Percentiles rank a stretch among this genome's conserved stretches.
These are phyloP conservation scores for Vireo griseus DNA, from an alignment of 2,797 vertebrate genomes.

Conservation along the genomic window DNA sequence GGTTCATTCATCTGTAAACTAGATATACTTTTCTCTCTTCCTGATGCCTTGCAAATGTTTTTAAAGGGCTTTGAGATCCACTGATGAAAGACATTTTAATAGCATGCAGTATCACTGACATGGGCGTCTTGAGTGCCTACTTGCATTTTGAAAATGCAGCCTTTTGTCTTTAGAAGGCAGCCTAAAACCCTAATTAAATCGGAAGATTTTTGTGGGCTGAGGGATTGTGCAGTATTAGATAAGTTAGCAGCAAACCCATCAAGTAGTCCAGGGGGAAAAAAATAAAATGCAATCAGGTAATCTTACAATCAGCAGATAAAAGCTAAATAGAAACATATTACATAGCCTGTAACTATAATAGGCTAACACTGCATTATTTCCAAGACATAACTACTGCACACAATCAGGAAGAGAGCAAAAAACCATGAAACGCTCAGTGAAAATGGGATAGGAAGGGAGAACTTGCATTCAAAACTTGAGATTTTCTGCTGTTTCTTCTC, in stretches of 20 bases:
- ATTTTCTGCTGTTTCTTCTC: conserved; percentile 26
- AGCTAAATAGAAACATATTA: conserved; percentile 35
- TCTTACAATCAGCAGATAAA: conserved; percentile 39
- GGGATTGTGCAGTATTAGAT: background rate
- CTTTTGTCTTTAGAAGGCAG: background rate
- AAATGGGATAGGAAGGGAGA: background rate
- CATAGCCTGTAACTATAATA: conserved; percentile 21
- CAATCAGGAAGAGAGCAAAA: background rate
- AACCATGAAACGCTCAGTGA: background rate
- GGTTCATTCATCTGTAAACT: conserved; percentile 6
- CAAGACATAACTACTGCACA: background rate
- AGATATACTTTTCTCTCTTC: background rate
- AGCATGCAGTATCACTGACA: background rate
- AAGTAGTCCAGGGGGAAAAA: background rate
- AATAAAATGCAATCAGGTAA: conserved; percentile 33
- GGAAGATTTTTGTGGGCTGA: background rate
- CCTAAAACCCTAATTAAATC: background rate
- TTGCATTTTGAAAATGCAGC: conserved; percentile 5
- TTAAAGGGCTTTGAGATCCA: background rate
- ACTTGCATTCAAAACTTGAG: background rate
- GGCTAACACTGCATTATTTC: background rate
- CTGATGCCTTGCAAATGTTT: conserved; percentile 12
- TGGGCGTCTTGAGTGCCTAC: background rate
- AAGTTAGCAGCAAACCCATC: conserved; percentile 22
- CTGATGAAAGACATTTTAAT: conserved; percentile 31